These are phyloP conservation scores for Heliopora coerulea DNA, from an alignment of 92 coral and sea anemone species.

Conservation along the genomic window DNA sequence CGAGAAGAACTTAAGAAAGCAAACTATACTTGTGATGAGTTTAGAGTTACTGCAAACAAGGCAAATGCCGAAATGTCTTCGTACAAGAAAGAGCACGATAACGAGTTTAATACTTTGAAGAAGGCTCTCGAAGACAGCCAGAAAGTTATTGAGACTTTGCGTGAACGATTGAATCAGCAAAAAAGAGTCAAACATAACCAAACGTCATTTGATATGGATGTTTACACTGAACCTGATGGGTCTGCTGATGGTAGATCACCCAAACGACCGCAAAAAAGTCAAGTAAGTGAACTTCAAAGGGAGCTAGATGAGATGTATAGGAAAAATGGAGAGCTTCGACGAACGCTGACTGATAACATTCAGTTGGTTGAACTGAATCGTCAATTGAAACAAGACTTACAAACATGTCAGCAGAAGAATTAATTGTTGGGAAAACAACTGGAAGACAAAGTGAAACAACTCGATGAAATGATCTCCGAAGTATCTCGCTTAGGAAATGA, in stretches of 20 bases:
- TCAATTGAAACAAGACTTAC: conserved; percentile 69
- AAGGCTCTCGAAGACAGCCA: conserved; percentile 71
- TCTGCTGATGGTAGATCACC: conserved; percentile 44
- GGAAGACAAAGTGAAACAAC: conserved; percentile 54
- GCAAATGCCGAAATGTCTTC: conserved; percentile 26
- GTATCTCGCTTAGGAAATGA: conserved; percentile 59
- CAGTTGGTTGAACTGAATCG: conserved; percentile 56
- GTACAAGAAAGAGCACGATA: conserved; percentile 36
- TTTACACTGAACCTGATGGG: conserved; percentile 34
- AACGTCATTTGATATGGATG: conserved; percentile 55
- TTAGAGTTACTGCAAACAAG: conserved; percentile 58
- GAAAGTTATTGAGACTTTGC: conserved; percentile 9
- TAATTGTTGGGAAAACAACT: conserved; percentile 63
- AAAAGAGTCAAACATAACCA: not conserved
- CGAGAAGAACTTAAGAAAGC: conserved; percentile 69
- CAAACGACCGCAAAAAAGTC: conserved; percentile 47
- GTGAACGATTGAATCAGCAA: not conserved
- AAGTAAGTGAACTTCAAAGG: conserved; percentile 49
- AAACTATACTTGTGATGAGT: conserved; percentile 61
- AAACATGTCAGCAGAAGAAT: conserved; percentile 54
- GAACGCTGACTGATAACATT: conserved; percentile 56
- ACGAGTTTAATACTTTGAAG: conserved; percentile 47
- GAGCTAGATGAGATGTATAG: conserved; percentile 69
- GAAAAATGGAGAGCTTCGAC: conserved; percentile 61
- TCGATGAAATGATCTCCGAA: conserved; percentile 55